These are phyloP conservation scores for Cyrtodaria siliqua DNA, from an alignment of 2,888 invertebrate genomes.

Conservation along the genomic window DNA sequence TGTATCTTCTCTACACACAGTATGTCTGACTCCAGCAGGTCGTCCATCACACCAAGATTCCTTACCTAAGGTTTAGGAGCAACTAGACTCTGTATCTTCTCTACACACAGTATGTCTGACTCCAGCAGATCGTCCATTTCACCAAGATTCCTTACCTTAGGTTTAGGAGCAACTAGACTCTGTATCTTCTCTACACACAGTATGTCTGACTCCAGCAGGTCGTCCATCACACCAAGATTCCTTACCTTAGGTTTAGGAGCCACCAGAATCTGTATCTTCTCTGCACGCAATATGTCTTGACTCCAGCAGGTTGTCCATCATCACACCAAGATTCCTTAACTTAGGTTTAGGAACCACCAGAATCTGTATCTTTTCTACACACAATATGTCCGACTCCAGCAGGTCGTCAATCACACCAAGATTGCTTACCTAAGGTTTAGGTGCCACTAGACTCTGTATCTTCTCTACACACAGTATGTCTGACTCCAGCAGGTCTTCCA, in stretches of 20 bases:
- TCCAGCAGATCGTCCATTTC: slow-evolving; percentile 51
- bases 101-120: slow-evolving; percentile 54
- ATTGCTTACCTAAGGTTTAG: slow-evolving; percentile 69
- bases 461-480: slow-evolving; percentile 60
- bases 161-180: slow-evolving; percentile 57
- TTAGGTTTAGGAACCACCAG: slow-evolving; percentile 63
- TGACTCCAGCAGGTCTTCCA: slow-evolving; percentile 52
- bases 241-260: slow-evolving; percentile 66
- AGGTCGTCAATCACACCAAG: slow-evolving; percentile 44
- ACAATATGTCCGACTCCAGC: slow-evolving; percentile 52
- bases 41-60: slow-evolving; percentile 38
- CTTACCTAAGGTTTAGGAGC: slow-evolving; percentile 67
- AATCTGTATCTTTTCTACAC: slow-evolving; percentile 62
- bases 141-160: slow-evolving; percentile 66
- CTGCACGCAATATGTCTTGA: slow-evolving; percentile 55
- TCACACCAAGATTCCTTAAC: slow-evolving; percentile 57
- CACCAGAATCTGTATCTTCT: slow-evolving; percentile 61
- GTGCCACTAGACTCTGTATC: slow-evolving; percentile 57
- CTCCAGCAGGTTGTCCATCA: slow-evolving; percentile 50
- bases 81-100: slow-evolving; percentile 61
- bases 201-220: slow-evolving; percentile 55
- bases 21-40: slow-evolving; percentile 55
- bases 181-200: slow-evolving; percentile 63
- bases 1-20: slow-evolving; percentile 63
- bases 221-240: slow-evolving; percentile 38